A percentile compares a stretch with the other conserved stretches of the same genome.
Evolutionary conservation across 2,888 invertebrate species (phyloP).

Genomic region (Ochlodes sylvanus): DNA sequence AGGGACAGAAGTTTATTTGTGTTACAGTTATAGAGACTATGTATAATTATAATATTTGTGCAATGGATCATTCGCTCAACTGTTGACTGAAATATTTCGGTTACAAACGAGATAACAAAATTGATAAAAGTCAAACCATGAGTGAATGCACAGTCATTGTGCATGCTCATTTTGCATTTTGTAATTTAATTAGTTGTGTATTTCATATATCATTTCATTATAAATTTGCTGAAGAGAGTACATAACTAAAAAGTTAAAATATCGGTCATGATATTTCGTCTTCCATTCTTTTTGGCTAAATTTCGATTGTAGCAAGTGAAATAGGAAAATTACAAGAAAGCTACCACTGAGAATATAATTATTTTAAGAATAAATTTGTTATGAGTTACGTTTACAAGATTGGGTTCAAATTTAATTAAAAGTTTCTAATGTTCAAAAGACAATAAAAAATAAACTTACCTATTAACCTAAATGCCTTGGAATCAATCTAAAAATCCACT

Average conservation of each 20-base stretch:
- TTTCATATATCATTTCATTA: constrained; percentile 65
- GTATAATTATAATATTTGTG: constrained; percentile 69
- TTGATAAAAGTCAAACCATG: constrained; percentile 69
- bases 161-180: constrained; percentile 77
- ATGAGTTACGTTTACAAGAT: constrained; percentile 29
- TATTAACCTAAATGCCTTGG: constrained; percentile 71
- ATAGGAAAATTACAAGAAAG: constrained; percentile 50
- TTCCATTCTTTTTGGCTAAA: constrained; percentile 80
- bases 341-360: constrained; percentile 61
- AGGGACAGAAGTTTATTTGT: constrained; percentile 72
- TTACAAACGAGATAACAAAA: constrained; percentile 51
- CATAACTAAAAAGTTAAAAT: constrained; percentile 56
- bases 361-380: constrained; percentile 37
- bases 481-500: constrained; percentile 73
- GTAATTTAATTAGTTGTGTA: constrained; percentile 77
- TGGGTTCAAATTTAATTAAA: constrained; percentile 24
- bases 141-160: constrained; percentile 52
- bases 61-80: constrained; percentile 66
- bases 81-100: constrained; percentile 60
- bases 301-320: constrained; percentile 78
- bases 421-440: constrained; percentile 53
- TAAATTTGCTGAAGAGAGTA: constrained; percentile 67
- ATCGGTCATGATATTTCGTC: constrained; percentile 57
- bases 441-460: constrained; percentile 66
- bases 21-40: constrained; percentile 71